Conservation (phyloP, 2,888 invertebrate species). For the Drosophila imparisetae region DNA sequence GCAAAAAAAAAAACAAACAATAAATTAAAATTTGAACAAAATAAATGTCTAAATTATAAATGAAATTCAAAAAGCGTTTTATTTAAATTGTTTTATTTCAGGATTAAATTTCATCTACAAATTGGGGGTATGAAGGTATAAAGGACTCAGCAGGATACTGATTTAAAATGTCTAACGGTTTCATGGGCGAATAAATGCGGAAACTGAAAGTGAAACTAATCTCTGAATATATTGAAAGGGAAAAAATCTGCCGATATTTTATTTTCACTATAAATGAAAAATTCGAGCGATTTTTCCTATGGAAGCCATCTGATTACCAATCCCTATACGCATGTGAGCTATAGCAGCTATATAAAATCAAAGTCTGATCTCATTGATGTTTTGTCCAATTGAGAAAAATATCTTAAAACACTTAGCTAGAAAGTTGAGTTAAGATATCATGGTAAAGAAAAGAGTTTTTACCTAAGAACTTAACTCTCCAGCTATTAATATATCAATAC, state of each 20-base stretch:
- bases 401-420: too few species aligned
- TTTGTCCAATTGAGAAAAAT: background rate
- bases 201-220: background rate
- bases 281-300: background rate
- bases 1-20: slow-evolving; percentile 32
- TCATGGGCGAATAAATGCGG: background rate
- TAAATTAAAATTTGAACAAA: slow-evolving; percentile 54
- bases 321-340: background rate
- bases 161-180: background rate
- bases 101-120: background rate
- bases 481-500: too few species aligned
- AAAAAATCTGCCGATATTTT: accelerated
- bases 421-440: background rate
- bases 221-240: background rate
- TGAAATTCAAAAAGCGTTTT: slow-evolving; percentile 39
- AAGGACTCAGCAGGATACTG: background rate
- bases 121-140: background rate
- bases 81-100: background rate
- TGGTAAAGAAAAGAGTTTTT: accelerated
- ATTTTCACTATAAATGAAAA: too few species aligned
- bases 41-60: slow-evolving; percentile 77
- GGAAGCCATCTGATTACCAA: background rate
- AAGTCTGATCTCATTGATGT: background rate
- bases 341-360: background rate
- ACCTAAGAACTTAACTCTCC: background rate